Evolutionary conservation across 2,797 vertebrate species (phyloP), one percentile per base, ranked within the genome.

Genomic region (Ctenopoma kingsleyae): DNA sequence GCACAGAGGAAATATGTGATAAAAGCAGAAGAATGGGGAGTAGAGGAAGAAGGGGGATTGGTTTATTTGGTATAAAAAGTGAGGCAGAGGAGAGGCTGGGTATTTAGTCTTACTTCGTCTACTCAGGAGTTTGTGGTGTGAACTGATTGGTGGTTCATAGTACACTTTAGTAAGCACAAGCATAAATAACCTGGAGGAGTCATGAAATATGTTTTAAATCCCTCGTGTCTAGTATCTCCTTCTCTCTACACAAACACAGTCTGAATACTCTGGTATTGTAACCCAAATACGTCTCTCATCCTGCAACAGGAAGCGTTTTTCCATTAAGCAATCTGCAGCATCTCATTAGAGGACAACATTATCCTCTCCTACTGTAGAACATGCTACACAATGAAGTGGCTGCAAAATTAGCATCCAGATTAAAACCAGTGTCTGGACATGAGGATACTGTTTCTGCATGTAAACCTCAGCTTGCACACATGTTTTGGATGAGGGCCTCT

Each of bases 251-350:
- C 57, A 78, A 71, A 85, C 58, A 71, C 67, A 43, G 43, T 67
- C 51, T 65, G 50, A 58, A 78, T 53, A 77, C 83, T 55, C 41
- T 61, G 47, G 59, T 51, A 64, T 81, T 85, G 73, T 80, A 88
- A 90, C 85, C 85, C 66, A 82, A 88, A 91, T 87, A 59, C 36
- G 62, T 89, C 89, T 78, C 58, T 87, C 78, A 86, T 86, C 67
- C 74, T 55, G 74, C 47, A 49, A 82, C 84, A 89, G 84, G 84
- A 88, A 82, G 80, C 60, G 78, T 47, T 67, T 83, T 67, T 79
- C 74, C 76, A 82, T 84, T 77, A 89, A 85, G 75, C 67, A 66
- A 77, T 88, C 84, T 82, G 72, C 67, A 38, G 76, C 76, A 48
- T 80, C 89, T 91, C 82, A 84, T 89, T 86, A 85, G 72, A 62